Base-by-base conservation (phyloP, 2,113 vertebrate genomes). In the Xiphophorus couchianus region DNA sequence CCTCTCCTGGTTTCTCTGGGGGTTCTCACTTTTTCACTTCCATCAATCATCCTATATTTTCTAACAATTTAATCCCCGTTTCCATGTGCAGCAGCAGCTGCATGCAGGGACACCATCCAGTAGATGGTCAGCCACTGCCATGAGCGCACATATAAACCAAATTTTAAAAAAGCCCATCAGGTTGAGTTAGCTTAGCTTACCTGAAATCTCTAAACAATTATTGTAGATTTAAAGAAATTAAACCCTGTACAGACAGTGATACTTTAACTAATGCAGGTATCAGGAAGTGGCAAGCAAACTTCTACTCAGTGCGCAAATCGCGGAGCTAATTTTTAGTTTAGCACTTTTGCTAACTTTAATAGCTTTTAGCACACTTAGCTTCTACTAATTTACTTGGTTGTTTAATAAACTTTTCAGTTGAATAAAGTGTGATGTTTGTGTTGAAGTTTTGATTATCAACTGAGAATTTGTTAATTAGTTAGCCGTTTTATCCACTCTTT, bases 1-100 rank as follows among this genome's bases (percentile, higher is more conserved):
- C 84, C 67, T 89, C 61, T 74, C 71, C 67, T 62, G 63, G 79
- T 85, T 77, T 73, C 84, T 74, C 73, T 33, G 39, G 60, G 73
- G 74, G 66, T 80, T 80, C 8, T 62, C 9, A 58, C 71, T 69
- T 82, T 71, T 61, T 60, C 71, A 63, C 71, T 76, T 37, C 81
- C 80, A 88, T 89, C 86, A 80, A 86, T 88, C 86, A 89, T 82
- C 37, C 17, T 31, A 77, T 76, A 68, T 82, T 89, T 80, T 90
- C 71, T 28, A 66, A 76, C 74, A 31, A 44, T 89, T 85, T 78
- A 72, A 80, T 82, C 37, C 58, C 74, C 72, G 76, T 86, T 83
- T 79, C 44, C 71, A 5, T 10, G 37, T 71, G 72, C 61, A 35
- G 69, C 61, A 62, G 71, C 71, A 37, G 42, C 44, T 54, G 29